Evolutionary conservation across 2,888 invertebrate genomes (phyloP).

Genomic region (Matsumyia berberina): DNA sequence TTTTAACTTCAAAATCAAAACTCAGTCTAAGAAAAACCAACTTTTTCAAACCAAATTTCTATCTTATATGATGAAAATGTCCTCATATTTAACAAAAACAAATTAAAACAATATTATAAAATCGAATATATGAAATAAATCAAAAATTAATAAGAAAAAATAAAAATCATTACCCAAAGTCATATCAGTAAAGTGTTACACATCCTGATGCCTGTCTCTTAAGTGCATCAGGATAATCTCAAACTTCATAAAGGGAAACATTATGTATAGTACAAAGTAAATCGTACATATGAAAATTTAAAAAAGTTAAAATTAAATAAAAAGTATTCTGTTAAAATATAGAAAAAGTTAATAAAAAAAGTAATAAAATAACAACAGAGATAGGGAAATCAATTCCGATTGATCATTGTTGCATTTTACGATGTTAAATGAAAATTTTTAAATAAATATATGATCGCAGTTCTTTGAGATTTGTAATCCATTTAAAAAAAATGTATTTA

Average conservation of each 20-base stretch:
- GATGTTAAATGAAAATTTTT: slow-evolving; percentile 57
- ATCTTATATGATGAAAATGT: slow-evolving; percentile 3
- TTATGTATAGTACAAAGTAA: slow-evolving; percentile 75
- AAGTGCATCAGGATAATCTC: slow-evolving; percentile 47
- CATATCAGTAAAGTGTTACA: slow-evolving; percentile 74
- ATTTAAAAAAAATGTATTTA: slow-evolving; percentile 34
- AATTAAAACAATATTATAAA: slow-evolving; percentile 12
- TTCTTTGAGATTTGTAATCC: slow-evolving; percentile 57
- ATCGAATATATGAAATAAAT: slow-evolving; percentile 21
- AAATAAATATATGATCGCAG: slow-evolving; percentile 47
- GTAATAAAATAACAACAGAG: slow-evolving; percentile 3
- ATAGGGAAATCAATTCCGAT: slow-evolving; percentile 42
- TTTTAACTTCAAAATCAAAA: slow-evolving; percentile 35
- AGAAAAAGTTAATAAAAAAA: slow-evolving; percentile 23
- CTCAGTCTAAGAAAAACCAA: slow-evolving; percentile 7
- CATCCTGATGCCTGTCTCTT: slow-evolving; percentile 30
- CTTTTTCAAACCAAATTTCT: slow-evolving; percentile 15
- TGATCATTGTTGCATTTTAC: slow-evolving; percentile 62
- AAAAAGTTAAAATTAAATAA: slow-evolving; percentile 37
- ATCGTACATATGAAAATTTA: slow-evolving; percentile 72
- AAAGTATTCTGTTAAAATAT: slow-evolving; percentile 57
- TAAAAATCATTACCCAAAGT: slow-evolving; percentile 68
- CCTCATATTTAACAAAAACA: slow-evolving; percentile 20
- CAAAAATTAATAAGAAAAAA: too few relatives aligned
- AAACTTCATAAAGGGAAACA: slow-evolving; percentile 69